phyloP scores from a whole-genome alignment of 2,797 vertebrate species.

The Pitangus sulphuratus region DNA sequence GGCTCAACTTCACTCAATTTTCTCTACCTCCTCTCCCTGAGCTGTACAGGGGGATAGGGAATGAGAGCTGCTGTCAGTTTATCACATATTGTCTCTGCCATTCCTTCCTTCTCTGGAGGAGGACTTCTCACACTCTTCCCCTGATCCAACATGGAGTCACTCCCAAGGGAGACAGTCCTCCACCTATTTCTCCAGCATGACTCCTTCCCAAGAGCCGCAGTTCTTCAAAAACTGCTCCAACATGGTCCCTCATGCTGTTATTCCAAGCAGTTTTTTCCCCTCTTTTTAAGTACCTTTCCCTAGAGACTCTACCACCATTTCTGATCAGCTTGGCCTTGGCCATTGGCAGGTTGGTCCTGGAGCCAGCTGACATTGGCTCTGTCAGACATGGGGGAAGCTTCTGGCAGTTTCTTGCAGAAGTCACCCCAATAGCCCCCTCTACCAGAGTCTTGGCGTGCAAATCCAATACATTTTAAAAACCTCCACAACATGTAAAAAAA shows the following conservation, averaged over 20 bases:
- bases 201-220: not conserved
- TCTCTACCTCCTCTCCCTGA: not conserved
- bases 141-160: not conserved
- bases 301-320: not conserved
- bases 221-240: not conserved
- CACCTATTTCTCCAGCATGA: not conserved
- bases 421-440: no score
- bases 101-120: not conserved
- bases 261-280: not conserved
- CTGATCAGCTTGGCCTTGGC: not conserved
- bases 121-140: not conserved
- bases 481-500: not conserved
- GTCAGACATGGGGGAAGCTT: not conserved
- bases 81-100: not conserved
- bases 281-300: not conserved
- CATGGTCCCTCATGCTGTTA: not conserved
- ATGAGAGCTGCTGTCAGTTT: not conserved
- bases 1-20: not conserved
- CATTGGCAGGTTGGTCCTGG: fast-evolving
- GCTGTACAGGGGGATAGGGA: not conserved
- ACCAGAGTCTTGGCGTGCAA: not conserved
- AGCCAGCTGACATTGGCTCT: not conserved
- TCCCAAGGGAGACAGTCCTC: not conserved
- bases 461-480: not conserved
- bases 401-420: not conserved